phyloP scores from a whole-genome alignment of 2,888 invertebrate species.

The Diarsia dahlii region DNA sequence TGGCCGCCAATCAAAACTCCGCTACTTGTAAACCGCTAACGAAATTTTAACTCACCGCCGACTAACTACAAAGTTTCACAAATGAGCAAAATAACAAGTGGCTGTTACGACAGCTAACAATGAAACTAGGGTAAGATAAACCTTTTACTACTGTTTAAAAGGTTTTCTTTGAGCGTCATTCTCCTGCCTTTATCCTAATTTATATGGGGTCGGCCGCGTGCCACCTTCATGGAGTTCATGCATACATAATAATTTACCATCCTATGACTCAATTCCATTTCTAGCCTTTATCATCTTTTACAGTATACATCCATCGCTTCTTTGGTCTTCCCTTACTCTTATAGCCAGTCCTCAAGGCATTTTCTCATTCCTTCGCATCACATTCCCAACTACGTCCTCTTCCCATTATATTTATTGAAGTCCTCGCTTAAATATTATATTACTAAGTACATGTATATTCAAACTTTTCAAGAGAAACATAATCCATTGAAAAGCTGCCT shows the following conservation, averaged over 20 bases:
- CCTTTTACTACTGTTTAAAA: slow-evolving; percentile 16
- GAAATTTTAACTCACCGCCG: slow-evolving; percentile 66
- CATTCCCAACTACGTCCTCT: not conserved
- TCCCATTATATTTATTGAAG: not conserved
- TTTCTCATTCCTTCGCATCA: not conserved
- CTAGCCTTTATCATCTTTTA: not conserved
- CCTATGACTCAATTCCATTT: not conserved
- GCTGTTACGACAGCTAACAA: slow-evolving; percentile 27
- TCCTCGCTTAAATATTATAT: slow-evolving; percentile 19
- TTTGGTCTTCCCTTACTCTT: not conserved
- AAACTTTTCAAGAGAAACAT: slow-evolving; percentile 7
- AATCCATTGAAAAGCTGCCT: slow-evolving; percentile 6
- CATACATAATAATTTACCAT: not conserved
- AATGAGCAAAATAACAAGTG: slow-evolving; percentile 49
- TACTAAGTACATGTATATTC: slow-evolving; percentile 4
- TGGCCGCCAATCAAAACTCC: slow-evolving; percentile 76
- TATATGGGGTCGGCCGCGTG: not conserved
- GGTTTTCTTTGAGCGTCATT: slow-evolving; percentile 6
- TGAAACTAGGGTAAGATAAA: slow-evolving; percentile 24
- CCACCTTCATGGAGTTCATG: not conserved
- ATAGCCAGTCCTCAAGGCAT: not conserved
- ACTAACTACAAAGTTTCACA: slow-evolving; percentile 31
- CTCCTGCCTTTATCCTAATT: not conserved
- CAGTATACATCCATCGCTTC: not conserved
- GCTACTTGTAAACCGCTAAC: slow-evolving; percentile 71